Conservation (phyloP, 2,113 vertebrate genomes). For the Bufo gargarizans region DNA sequence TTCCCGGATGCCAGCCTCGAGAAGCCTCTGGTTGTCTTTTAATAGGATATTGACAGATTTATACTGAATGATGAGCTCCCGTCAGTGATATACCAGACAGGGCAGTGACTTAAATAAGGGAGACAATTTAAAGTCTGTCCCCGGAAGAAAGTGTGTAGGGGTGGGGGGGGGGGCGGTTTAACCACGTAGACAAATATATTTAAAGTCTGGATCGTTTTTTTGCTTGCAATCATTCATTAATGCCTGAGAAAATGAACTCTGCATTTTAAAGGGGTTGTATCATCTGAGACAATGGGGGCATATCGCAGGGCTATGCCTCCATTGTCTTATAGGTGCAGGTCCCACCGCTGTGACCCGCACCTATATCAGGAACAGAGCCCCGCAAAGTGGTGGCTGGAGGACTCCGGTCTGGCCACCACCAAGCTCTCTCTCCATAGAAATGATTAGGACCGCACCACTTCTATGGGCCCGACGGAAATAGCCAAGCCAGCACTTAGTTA, state of each 20-base stretch:
- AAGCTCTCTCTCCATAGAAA: no score
- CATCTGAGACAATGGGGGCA: no score
- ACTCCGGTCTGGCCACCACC: no score
- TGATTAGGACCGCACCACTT: no score
- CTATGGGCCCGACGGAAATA: no score
- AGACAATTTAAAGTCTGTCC: background rate
- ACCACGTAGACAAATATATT: conserved; percentile 13
- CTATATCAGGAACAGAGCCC: no score
- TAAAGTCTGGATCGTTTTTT: background rate
- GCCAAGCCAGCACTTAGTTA: no score
- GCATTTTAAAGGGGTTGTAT: background rate
- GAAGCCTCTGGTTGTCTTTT: conserved; percentile 19
- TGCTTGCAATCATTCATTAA: background rate
- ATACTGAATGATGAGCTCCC: background rate
- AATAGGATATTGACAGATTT: conserved; percentile 34
- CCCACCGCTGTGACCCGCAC: no score
- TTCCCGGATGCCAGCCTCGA: background rate
- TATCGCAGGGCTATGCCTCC: no score
- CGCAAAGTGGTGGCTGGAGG: no score
- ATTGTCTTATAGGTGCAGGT: no score
- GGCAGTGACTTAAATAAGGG: background rate
- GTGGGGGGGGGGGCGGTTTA: background rate
- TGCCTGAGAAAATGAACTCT: background rate
- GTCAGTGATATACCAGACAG: background rate
- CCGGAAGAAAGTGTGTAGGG: background rate